phyloP scores from a whole-genome alignment of 2,797 vertebrate genomes.

The Pelochelys cantorii region DNA sequence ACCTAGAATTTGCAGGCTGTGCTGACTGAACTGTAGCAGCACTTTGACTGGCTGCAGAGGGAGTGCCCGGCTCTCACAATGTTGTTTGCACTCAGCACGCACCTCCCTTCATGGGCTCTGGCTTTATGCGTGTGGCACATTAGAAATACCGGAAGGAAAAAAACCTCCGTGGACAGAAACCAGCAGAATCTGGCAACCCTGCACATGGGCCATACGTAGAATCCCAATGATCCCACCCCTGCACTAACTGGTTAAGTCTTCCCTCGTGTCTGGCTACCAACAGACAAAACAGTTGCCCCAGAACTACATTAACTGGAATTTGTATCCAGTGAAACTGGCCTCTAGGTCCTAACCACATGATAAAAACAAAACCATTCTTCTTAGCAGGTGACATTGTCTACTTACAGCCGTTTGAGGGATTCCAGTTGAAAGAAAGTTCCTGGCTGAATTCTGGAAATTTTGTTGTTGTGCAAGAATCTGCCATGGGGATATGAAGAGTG shows the following conservation, averaged over 20 bases:
- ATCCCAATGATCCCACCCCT: too few relatives aligned
- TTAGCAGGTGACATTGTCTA: constrained; percentile 42
- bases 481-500: neutral
- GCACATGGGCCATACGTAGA: too few relatives aligned
- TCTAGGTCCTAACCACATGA: constrained; percentile 25
- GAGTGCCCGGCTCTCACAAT: too few relatives aligned
- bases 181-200: too few relatives aligned
- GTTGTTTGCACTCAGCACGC: too few relatives aligned
- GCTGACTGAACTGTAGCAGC: too few relatives aligned
- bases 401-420: constrained; percentile 80
- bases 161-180: too few relatives aligned
- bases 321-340: constrained; percentile 54
- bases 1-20: too few relatives aligned
- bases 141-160: too few relatives aligned
- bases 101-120: too few relatives aligned
- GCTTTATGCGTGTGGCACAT: too few relatives aligned
- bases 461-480: constrained; percentile 82
- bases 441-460: constrained; percentile 77
- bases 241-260: constrained; percentile 37
- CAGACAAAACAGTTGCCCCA: constrained; percentile 43
- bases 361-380: constrained; percentile 31
- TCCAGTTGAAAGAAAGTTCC: constrained; percentile 76
- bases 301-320: constrained; percentile 5
- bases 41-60: too few relatives aligned
- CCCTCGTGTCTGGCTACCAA: neutral